Base-by-base conservation (phyloP, 2,888 invertebrate species). In the Drosophila yooni region DNA sequence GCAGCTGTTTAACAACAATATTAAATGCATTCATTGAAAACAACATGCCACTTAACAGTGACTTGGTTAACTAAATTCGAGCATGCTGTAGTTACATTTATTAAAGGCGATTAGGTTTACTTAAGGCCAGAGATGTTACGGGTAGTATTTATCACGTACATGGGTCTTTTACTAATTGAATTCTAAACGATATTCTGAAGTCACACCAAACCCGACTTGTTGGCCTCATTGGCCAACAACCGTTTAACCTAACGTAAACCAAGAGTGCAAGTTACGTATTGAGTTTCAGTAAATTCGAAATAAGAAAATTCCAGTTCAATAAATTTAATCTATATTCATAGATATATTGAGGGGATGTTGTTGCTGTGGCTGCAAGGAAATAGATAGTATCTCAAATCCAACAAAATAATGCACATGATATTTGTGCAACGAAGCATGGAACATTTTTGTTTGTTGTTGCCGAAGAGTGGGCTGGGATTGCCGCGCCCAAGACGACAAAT, bases 401-500 rank as follows among this genome's bases (percentile, higher is more conserved):
- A 76, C 48, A 63, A 78, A 80, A 72, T 83, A 65, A 72, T 70
- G 68, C 78, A 61, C 75, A 79, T 74, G 74, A 76, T 77, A 73
- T 82, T 83, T 85, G 89, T 77, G 85, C 61, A 91, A 79, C 67
- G 80, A 82, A 79, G 82, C 90, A 73, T 74, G 72, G 57, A 72
- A 72, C 60, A 4, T 38, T 38, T 18, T 25, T 53, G 10, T 40
- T 10, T 13, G 7, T 75, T 68, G 31, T 31, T n/a, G 18, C 6
- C 46, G 40, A 33, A 40, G 40, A 56, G 31, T 62, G 36, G 25
- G 64, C 21, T 60, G 60, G 67, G 34, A 52, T 34, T 62, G 53
- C 56, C 40, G 73, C 68, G 70, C 58, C 72, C 83, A 79, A 88
- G 90, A 90, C 88, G 81, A 88, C 91, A 91, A 91, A 91, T 91